A percentile compares a stretch with the other conserved stretches of the same genome.
phyloP scores from a whole-genome alignment of 2,113 vertebrate genomes.

The Tichodroma muraria region DNA sequence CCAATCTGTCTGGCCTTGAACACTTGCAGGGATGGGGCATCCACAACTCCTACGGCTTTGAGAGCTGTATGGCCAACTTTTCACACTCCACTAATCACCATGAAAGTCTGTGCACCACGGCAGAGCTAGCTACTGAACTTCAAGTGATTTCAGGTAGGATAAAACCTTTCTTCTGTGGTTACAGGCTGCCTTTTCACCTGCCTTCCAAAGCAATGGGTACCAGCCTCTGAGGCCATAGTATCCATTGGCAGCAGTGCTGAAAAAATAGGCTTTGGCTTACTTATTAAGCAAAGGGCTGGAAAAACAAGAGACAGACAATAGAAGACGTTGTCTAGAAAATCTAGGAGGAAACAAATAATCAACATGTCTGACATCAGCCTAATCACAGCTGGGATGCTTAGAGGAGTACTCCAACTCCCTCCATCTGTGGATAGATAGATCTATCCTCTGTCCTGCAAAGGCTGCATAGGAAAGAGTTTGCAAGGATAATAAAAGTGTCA shows the following conservation, averaged over 20 bases:
- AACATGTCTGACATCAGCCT: background rate
- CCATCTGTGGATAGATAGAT: background rate
- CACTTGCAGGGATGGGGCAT: background rate
- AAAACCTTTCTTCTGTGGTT: background rate
- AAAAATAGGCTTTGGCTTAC: background rate
- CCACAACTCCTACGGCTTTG: background rate
- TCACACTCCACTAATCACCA: background rate
- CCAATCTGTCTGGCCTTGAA: background rate
- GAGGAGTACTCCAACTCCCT: background rate
- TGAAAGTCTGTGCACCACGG: background rate
- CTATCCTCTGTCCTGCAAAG: background rate
- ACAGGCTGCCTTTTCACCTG: background rate
- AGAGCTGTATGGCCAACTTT: background rate
- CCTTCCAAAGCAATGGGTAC: background rate
- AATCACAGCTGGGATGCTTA: background rate
- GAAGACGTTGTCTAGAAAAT: background rate
- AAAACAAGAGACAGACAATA: background rate
- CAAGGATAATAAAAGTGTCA: background rate
- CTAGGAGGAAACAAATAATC: background rate
- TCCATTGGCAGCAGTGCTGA: background rate
- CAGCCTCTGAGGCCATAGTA: background rate
- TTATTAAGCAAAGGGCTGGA: background rate
- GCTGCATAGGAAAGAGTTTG: background rate
- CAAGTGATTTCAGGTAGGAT: background rate
- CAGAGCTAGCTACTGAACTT: background rate